These are phyloP conservation scores for Zoanthus sociatus DNA, from an alignment of 92 coral and sea anemone species.

Conservation along the genomic window DNA sequence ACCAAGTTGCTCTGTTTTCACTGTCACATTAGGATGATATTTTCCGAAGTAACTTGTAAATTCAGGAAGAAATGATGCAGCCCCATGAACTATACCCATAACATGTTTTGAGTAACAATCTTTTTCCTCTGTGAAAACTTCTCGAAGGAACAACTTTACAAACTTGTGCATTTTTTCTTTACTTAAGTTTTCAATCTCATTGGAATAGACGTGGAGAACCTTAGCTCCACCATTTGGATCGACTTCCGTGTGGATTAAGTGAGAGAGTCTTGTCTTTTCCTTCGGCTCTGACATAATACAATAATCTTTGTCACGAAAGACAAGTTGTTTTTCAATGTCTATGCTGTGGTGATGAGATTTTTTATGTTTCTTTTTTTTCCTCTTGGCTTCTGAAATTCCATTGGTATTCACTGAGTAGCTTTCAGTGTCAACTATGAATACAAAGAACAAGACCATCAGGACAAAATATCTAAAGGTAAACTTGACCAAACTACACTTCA, in stretches of 20 bases:
- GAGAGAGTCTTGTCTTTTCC: constrained; percentile 85
- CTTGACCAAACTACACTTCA: too few relatives aligned
- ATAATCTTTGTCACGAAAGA: constrained; percentile 76
- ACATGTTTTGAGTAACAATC: constrained; percentile 84
- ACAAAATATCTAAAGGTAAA: too few relatives aligned
- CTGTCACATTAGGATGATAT: constrained; percentile 77
- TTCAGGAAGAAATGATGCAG: constrained; percentile 91
- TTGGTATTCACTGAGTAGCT: constrained; percentile 47
- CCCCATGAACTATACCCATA: constrained; percentile 96
- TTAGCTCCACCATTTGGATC: constrained; percentile 96
- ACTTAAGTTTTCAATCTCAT: constrained; percentile 83
- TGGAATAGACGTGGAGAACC: constrained; percentile 84
- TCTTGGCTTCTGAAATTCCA: constrained; percentile 65
- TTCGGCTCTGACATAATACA: constrained; percentile 79
- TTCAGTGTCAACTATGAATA: constrained; percentile 36
- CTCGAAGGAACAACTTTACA: constrained; percentile 91
- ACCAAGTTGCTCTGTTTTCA: constrained; percentile 86
- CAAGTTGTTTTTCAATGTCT: constrained; percentile 64
- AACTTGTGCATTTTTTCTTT: constrained; percentile 89
- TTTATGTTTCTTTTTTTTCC: constrained; percentile 92
- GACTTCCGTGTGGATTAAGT: constrained; percentile 83
- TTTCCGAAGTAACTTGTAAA: constrained; percentile 87
- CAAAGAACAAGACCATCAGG: background rate
- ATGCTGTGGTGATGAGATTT: constrained; percentile 77
- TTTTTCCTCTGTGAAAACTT: constrained; percentile 85